Base-by-base conservation (phyloP, 2,113 vertebrate genomes). In the Toxotes jaculatrix region DNA sequence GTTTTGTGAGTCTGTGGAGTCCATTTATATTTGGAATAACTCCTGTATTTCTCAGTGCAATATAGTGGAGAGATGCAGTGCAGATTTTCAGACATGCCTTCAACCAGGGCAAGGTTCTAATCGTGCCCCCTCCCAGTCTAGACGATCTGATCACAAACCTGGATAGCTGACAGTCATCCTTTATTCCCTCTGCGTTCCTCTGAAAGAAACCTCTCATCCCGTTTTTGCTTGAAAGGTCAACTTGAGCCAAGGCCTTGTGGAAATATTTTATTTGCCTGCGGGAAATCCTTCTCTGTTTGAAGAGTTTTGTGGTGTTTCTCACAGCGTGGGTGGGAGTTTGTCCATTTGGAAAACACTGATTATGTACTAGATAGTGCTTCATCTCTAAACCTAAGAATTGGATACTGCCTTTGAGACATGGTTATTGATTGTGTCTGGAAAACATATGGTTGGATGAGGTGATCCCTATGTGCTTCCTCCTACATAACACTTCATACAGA, bases 381-480 rank as follows among this genome's bases (percentile, higher is more conserved):
- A 55, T 72, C 64, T 81, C 17, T 69, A 49, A 74, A 87, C 23
- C 67, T 36, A 57, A 88, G 40, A 32, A 74, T 66, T 42, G 38
- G 38, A 74, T 81, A 3, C 71, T 64, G 16, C 72, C 84, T 75
- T 72, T 0, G 19, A 88, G 87, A 88, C n/a, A 1, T 14, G 42
- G 42, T 56, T 85, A 89, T 89, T 85, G 84, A 92, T 91, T 79
- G 23, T 77, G 83, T 88, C 82, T 90, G 55, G 62, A 38, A 80
- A 88, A 71, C 79, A 63, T 65, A 75, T 82, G 55, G 55, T 74
- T 73, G 12, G 59, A 82, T 74, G 72, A 79, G 59, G 51, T 71
- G 67, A 82, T 69, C 68, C 23, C 5, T 51, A 8, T 45, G 76
- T 68, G 31, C 70, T 38, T 84, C 73, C 82, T 82, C 77, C 85